These are phyloP conservation scores for Pterostichus niger DNA, from an alignment of 2,888 invertebrate genomes.

Conservation along the genomic window DNA sequence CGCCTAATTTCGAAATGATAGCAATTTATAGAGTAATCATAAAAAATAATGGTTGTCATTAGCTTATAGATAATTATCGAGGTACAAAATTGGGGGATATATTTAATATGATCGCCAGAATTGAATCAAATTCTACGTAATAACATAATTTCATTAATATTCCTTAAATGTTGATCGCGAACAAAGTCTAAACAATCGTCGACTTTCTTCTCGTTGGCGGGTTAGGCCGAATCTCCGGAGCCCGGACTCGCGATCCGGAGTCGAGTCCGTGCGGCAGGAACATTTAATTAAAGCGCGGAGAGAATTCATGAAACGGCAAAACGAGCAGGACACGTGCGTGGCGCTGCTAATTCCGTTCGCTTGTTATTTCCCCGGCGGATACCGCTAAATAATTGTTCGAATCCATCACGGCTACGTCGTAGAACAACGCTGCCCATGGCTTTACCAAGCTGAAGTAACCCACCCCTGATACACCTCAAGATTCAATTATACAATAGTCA, in stretches of 20 bases:
- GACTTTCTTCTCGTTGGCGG: too few species aligned
- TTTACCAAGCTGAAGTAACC: too few species aligned
- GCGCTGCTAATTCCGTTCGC: conserved; percentile 61
- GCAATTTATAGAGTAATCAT: too few species aligned
- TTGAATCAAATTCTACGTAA: too few species aligned
- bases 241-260: conserved; percentile 3
- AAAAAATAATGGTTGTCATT: neutral
- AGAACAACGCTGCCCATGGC: neutral
- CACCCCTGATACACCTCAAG: too few species aligned
- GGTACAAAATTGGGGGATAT: neutral
- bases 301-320: conserved; percentile 63
- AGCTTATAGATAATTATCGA: neutral
- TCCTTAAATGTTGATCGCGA: too few species aligned
- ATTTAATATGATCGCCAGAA: too few species aligned
- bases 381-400: conserved; percentile 64
- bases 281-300: conserved; percentile 61
- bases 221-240: neutral
- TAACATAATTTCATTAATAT: too few species aligned
- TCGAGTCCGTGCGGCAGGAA: conserved; percentile 24
- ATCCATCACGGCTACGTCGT: conserved; percentile 56
- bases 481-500: too few species aligned
- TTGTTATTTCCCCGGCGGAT: conserved; percentile 63
- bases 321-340: conserved; percentile 61
- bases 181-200: too few species aligned
- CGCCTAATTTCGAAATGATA: too few species aligned